Evolutionary conservation across 2,888 invertebrate genomes (phyloP), one percentile per base, ranked within the genome.

Genomic region (Catocala sponsa): DNA sequence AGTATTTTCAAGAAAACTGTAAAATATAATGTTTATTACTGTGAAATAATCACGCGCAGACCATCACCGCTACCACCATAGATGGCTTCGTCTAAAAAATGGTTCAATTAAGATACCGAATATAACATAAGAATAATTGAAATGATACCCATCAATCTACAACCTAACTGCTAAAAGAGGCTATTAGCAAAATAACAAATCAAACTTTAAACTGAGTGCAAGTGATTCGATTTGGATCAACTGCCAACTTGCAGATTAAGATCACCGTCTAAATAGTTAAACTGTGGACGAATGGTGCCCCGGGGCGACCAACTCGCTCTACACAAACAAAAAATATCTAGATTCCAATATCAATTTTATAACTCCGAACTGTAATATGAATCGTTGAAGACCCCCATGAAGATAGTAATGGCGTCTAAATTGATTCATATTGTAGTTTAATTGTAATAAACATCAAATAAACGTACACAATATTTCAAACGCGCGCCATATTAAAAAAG

Each of bases 391-490:
- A 77, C 63, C 63, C 55, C 67, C 65, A 63, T 68, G 68, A 65
- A 71, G 64, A 53, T 59, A 32, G 38, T 51, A 58, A 76, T 63
- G 50, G 54, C 25, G 10, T 51, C 47, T 50, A 62, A 73, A 76
- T 65, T 65, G 67, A 73, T 68, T 67, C 58, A 64, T 71, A 76
- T 71, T 64, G 59, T 68, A 53, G 62, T 72, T 66, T 69, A 63
- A 72, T 70, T 67, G 65, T 63, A 64, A 68, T 72, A 71, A 65
- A 68, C 50, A 75, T 73, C 65, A 75, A 70, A 73, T 67, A 70
- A 68, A 71, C 38, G 58, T 46, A 59, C 49, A 44, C 61, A 70
- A 72, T 75, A 71, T 63, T 63, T 68, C 59, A 69, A 68, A 35
- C 69, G 46, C 52, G 54, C 60, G 61, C 55, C 42, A 70, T 55